phyloP scores from a whole-genome alignment of 2,113 vertebrate species.

The Planiliza haematocheilus region DNA sequence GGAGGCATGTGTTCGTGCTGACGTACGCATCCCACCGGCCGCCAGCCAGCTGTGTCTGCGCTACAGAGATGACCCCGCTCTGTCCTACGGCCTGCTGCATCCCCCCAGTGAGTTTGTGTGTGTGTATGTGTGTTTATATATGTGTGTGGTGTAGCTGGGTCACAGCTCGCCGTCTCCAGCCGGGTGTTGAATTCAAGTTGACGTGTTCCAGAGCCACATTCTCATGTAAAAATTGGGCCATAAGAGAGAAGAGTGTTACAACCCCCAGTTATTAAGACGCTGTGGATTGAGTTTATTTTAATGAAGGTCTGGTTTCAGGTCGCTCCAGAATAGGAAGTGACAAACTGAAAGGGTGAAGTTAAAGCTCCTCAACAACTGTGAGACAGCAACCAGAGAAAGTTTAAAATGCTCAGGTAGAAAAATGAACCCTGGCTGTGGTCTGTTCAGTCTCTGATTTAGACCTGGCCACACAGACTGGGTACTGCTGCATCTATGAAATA shows the following conservation, averaged over 20 bases:
- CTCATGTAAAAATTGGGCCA: conserved; percentile 27
- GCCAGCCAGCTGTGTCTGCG: conserved; percentile 75
- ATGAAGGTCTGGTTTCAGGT: conserved; percentile 13
- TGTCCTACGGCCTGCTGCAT: conserved; percentile 81
- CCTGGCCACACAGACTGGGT: too few relatives aligned
- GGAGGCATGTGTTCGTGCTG: conserved; percentile 79
- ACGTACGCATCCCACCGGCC: conserved; percentile 74
- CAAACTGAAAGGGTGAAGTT: conserved; percentile 16
- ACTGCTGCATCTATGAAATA: too few relatives aligned
- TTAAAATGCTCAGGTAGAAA: neutral
- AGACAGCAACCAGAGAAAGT: neutral
- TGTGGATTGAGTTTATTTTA: neutral
- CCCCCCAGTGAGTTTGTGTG: conserved; percentile 78
- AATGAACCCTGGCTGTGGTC: neutral
- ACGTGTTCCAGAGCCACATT: conserved; percentile 47
- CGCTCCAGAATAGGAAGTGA: conserved; percentile 19
- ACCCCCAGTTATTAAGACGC: neutral
- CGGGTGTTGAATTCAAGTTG: conserved; percentile 52
- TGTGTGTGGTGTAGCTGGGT: conserved; percentile 2
- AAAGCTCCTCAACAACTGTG: conserved; percentile 11
- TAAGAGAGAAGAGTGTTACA: neutral
- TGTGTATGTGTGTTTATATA: conserved; percentile 14
- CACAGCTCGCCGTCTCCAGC: conserved; percentile 2
- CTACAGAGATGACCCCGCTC: conserved; percentile 47
- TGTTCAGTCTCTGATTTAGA: conserved; percentile 2